phyloP scores from a whole-genome alignment of 2,113 vertebrate genomes.

The Phalacrocorax aristotelis region DNA sequence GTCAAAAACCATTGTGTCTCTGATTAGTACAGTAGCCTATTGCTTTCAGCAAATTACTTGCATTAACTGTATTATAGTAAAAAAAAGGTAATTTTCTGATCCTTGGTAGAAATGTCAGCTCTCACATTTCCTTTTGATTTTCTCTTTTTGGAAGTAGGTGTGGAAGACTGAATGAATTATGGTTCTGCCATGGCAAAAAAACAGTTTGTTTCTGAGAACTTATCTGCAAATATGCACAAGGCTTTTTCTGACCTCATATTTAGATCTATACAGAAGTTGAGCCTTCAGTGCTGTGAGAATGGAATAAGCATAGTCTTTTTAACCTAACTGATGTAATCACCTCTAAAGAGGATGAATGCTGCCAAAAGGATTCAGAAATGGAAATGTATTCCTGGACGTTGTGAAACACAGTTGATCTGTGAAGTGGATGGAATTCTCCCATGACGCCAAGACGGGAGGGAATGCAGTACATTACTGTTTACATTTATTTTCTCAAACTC shows the following conservation, averaged over 20 bases:
- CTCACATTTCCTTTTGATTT: slow-evolving; percentile 58
- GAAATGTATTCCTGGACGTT: neutral
- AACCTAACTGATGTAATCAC: slow-evolving; percentile 49
- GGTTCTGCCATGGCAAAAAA: slow-evolving; percentile 52
- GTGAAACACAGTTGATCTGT: neutral
- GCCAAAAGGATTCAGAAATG: slow-evolving; percentile 26
- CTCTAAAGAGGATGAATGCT: slow-evolving; percentile 22
- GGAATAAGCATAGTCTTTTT: slow-evolving; percentile 24
- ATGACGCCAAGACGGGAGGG: neutral
- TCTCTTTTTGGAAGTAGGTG: slow-evolving; percentile 44
- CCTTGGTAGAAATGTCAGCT: slow-evolving; percentile 58
- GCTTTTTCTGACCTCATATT: slow-evolving; percentile 5
- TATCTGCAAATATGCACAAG: slow-evolving; percentile 4
- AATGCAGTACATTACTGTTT: neutral
- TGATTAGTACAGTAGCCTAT: slow-evolving; percentile 24
- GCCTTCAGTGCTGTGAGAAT: slow-evolving; percentile 9
- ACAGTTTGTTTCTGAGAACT: slow-evolving; percentile 38
- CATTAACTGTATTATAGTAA: slow-evolving; percentile 54
- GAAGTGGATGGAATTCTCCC: neutral
- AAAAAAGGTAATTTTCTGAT: slow-evolving; percentile 43
- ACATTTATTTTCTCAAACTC: neutral
- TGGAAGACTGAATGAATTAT: slow-evolving; percentile 61
- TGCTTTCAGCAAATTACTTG: slow-evolving; percentile 60
- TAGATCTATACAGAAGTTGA: neutral
- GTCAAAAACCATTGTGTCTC: slow-evolving; percentile 48